phyloP scores from a whole-genome alignment of 2,797 vertebrate species.

The Macropodus opercularis region DNA sequence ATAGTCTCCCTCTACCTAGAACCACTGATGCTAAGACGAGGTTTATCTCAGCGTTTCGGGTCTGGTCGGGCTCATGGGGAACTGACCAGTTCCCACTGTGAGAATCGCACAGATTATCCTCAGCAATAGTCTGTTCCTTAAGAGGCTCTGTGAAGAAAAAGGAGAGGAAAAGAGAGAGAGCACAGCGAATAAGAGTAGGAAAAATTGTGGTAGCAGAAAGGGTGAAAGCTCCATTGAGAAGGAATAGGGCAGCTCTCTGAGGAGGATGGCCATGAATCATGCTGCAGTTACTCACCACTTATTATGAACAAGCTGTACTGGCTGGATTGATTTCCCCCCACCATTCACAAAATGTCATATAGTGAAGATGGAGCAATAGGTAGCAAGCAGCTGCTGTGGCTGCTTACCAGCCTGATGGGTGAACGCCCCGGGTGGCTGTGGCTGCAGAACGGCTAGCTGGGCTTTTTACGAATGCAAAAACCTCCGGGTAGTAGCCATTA shows the following conservation, averaged over 20 bases:
- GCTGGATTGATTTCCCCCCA: conserved; percentile 76
- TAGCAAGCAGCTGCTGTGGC: conserved; percentile 54
- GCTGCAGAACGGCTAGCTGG: conserved; percentile 58
- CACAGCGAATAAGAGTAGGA: conserved; percentile 32
- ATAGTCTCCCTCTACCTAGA: conserved; percentile 53
- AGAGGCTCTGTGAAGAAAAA: conserved; percentile 30
- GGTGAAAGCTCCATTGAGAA: conserved; percentile 65
- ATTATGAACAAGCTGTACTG: conserved; percentile 78
- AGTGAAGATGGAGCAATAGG: conserved; percentile 65
- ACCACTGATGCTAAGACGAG: conserved; percentile 48
- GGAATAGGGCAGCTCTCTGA: conserved; percentile 66
- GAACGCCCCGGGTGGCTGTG: conserved; percentile 64
- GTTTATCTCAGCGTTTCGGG: conserved; percentile 65
- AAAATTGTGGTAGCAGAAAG: conserved; percentile 37
- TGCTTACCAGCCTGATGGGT: conserved; percentile 61
- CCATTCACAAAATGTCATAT: conserved; percentile 77
- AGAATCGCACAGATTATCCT: conserved; percentile 69
- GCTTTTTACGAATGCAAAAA: conserved; percentile 62
- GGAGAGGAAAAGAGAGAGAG: conserved; percentile 12
- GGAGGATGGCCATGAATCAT: conserved; percentile 75
- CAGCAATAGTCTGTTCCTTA: conserved; percentile 37
- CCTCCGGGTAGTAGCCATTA: conserved; percentile 55
- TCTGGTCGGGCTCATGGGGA: conserved; percentile 54
- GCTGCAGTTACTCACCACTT: conserved; percentile 77
- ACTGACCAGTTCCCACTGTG: conserved; percentile 49